Conservation (phyloP, 2,888 invertebrate genomes). For the Pachydiplax longipennis region DNA sequence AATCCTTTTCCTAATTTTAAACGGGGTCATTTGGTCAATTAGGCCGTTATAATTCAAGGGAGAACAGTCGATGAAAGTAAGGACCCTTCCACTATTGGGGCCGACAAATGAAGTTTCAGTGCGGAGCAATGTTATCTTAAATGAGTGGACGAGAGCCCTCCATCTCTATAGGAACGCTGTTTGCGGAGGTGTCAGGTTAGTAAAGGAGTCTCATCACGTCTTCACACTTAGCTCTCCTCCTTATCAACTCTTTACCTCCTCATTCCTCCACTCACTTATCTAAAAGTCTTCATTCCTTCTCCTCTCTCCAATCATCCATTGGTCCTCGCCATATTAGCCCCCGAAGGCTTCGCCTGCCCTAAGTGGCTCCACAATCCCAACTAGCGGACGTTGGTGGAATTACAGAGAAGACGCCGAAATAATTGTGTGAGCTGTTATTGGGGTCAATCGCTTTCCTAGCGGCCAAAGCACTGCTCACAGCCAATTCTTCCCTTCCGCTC, state of each 20-base stretch:
- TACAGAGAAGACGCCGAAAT: constrained; percentile 39
- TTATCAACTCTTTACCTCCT: not conserved
- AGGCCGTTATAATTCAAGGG: no score
- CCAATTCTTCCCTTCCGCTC: not conserved
- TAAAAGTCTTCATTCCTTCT: not conserved
- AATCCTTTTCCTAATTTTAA: no score
- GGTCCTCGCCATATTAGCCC: constrained; percentile 40
- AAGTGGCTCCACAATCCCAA: constrained; percentile 45
- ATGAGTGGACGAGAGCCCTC: not conserved
- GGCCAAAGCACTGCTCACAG: not conserved
- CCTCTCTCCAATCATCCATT: constrained; percentile 33
- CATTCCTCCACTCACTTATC: not conserved
- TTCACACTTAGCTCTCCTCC: constrained; percentile 2
- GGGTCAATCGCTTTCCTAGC: constrained; percentile 27
- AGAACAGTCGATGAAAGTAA: no score
- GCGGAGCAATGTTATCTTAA: not conserved
- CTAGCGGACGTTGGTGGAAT: constrained; percentile 32
- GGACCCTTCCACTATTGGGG: not conserved
- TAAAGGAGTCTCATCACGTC: constrained; percentile 18
- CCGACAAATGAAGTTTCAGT: not conserved
- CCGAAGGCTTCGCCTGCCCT: constrained; percentile 5
- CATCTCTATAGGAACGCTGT: constrained; percentile 6
- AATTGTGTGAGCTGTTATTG: constrained; percentile 36
- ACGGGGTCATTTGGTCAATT: no score
- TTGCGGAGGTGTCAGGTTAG: constrained; percentile 20